Base-by-base conservation (phyloP, 2,113 vertebrate genomes). In the Scartelaos histophorus region DNA sequence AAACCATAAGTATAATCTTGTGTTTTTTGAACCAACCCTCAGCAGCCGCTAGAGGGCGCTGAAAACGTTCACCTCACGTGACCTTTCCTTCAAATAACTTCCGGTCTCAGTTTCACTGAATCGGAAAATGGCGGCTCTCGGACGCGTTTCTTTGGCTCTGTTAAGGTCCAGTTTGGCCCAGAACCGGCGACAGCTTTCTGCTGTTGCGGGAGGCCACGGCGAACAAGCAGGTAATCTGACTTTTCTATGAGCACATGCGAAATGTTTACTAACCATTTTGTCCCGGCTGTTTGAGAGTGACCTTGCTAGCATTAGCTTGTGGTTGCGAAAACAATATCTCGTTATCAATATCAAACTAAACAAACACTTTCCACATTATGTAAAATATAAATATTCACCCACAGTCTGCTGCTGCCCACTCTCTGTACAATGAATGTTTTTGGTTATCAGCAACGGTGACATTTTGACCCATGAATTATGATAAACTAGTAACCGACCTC, bases 51-150 rank as follows among this genome's bases (percentile, higher is more conserved):
- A 17, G 35, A 73, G 45, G 81, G 17, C 38, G 11, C 46, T 34
- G 1, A 43, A 19, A 12, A 1, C 7, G n/a, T 5, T 34, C 11
- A 0, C 29, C 43, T 5, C 64, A 69, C 71, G 65, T 78, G 71
- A 82, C 76, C 0, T 11, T 7, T 6, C 15, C 0, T 2, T 17
- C 54, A 19, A 58, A 13, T 0, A 1, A 0, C 64, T 89, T 91
- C 90, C 84, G 83, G 73, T 78, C 13, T 15, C 7, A 3, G 1
- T 13, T 7, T 17, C 6, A 22, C 24, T 76, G 38, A 68, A 82
- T 71, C 16, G n/a, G 22, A 92, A 93, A 56, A 94, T 94, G 94
- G 91, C 92, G 74, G 76, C 85, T 17, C 0, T 92, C 24, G 84
- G 90, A 81, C 81, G 89, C 0, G 1, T 92, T 7, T 86, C 87